Evolutionary conservation across 2,797 vertebrate species (phyloP).

Genomic region (Jordanella pulchra): DNA sequence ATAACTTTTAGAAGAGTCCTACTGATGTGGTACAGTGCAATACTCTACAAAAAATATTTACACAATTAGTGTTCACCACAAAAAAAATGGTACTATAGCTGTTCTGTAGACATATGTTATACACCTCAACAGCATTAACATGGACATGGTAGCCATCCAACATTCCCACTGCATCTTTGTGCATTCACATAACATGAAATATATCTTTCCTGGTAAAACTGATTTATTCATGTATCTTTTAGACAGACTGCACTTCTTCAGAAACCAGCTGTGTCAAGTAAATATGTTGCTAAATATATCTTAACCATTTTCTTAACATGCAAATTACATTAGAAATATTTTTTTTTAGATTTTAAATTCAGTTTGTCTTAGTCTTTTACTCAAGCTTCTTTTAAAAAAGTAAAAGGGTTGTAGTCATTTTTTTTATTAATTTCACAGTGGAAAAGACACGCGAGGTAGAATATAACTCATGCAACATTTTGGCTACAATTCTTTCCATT

Average conservation of each 20-base stretch:
- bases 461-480: background rate
- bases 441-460: background rate
- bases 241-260: background rate
- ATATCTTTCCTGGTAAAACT: too few relatives aligned
- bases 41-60: slow-evolving; percentile 17
- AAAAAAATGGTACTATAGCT: background rate
- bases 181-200: background rate
- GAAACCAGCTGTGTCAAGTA: too few relatives aligned
- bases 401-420: background rate
- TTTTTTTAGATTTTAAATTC: background rate
- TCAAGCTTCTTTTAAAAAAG: background rate
- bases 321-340: background rate
- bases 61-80: slow-evolving; percentile 12
- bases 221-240: background rate
- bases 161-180: background rate
- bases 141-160: background rate
- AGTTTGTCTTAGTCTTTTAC: background rate
- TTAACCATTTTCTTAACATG: background rate
- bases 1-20: slow-evolving; percentile 9
- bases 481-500: background rate
- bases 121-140: background rate
- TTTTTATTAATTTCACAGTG: background rate
- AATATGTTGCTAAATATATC: too few relatives aligned
- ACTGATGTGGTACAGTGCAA: slow-evolving; percentile 13
- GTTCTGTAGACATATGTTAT: background rate